A percentile compares a stretch with the other conserved stretches of the same genome.
phyloP scores from a whole-genome alignment of 2,797 vertebrate genomes.

The Chaetophractus vellerosus region DNA sequence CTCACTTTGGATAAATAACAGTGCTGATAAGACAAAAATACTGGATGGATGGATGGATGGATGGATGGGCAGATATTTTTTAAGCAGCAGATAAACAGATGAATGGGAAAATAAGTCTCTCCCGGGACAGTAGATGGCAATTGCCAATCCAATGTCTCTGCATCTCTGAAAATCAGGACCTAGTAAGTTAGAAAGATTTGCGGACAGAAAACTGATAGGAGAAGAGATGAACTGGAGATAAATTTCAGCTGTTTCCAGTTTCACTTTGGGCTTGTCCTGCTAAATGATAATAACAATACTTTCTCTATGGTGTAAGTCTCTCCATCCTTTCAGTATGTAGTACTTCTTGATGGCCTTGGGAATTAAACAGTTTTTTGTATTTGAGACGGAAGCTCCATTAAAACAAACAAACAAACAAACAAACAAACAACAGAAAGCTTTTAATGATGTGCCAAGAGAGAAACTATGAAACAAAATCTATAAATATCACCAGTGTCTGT shows the following conservation, averaged over 20 bases:
- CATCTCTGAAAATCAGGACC: background rate
- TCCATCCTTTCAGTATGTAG: background rate
- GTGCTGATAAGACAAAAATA: background rate
- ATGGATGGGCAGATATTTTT: background rate
- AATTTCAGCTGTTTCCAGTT: background rate
- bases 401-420: background rate
- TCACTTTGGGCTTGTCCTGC: background rate
- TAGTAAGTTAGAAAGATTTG: background rate
- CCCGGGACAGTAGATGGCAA: background rate
- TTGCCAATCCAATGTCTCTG: too few species aligned
- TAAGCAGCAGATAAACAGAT: background rate
- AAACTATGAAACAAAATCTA: conserved; percentile 53
- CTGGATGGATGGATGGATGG: too few species aligned
- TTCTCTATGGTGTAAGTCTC: background rate
- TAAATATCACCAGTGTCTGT: conserved; percentile 51
- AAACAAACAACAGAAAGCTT: background rate
- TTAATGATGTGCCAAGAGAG: conserved; percentile 41
- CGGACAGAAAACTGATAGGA: background rate
- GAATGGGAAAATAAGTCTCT: background rate
- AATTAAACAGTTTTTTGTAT: background rate
- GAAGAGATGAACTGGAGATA: background rate
- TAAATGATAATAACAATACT: background rate
- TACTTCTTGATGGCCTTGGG: background rate
- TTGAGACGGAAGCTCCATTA: background rate
- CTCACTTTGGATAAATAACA: conserved; percentile 48